Evolutionary conservation across 2,113 vertebrate species (phyloP), one percentile per base, ranked within the genome.

Genomic region (Coregonus clupeaformis): DNA sequence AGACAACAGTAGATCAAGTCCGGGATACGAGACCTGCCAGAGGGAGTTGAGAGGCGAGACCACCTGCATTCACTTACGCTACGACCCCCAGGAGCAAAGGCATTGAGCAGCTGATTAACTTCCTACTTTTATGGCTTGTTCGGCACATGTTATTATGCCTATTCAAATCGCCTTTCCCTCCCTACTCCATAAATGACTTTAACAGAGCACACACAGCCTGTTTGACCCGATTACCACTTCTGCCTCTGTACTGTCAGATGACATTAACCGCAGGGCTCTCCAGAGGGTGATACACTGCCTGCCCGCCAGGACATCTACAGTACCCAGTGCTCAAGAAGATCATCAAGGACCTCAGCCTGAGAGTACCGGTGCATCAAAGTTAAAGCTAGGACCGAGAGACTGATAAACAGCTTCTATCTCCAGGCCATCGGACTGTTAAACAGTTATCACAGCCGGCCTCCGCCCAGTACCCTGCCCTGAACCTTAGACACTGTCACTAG

Each of bases 41-140:
- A 22, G 68, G 55, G 29, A 73, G 60, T 25, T n/a, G 60, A n/a
- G 25, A 66, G 70, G 27, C 24, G 57, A 82, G 88, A 89, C 89
- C 91, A 92, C 90, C 89, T 92, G 91, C 85, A 84, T 80, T 89
- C 80, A 89, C 89, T 91, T 91, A 91, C 14, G 49, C 27, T 89
- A 90, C 84, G 64, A 80, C 83, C 83, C 66, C 80, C 82, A 77
- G 81, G 77, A 85, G 83, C 74, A 27, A 27, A 47, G 13, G 72
- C 13, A 6, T 13, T 7, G 2, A 13, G 85, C 71, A 84, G 79
- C 83, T 76, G 80, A 82, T 91, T 87, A 86, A 88, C 82, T 91
- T 90, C 86, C 87, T 68, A 62, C 80, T 91, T 85, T 92, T 90
- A 90, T 84, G 77, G 85, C 85, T 86, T 77, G 81, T 70, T 77